Conservation (phyloP, 2,113 vertebrate species). For the Leptosomus discolor region DNA sequence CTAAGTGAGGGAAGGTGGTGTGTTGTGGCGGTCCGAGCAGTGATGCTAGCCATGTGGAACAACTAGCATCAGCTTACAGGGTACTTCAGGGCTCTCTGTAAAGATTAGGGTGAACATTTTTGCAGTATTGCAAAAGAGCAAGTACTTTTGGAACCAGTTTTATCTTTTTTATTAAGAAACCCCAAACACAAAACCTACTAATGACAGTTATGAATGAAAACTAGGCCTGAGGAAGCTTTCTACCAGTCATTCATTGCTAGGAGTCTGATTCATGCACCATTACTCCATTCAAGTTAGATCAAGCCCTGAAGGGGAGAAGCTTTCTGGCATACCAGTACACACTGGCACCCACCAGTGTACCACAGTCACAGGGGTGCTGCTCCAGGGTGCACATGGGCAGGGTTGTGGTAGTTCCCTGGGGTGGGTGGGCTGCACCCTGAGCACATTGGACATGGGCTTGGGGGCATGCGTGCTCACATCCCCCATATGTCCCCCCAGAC, state of each 20-base stretch:
- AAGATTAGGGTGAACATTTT: background rate
- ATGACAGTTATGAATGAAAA: background rate
- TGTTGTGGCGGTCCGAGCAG: background rate
- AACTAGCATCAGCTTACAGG: background rate
- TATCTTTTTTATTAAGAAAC: background rate
- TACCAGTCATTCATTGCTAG: conserved; percentile 47
- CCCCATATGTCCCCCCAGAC: fast-evolving
- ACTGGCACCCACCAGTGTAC: fast-evolving
- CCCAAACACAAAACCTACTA: background rate
- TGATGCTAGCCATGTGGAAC: background rate
- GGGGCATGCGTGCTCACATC: fast-evolving
- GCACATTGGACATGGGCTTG: fast-evolving
- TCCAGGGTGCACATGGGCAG: background rate
- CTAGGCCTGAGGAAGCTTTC: conserved; percentile 1
- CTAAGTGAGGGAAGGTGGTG: background rate
- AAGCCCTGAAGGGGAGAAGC: background rate
- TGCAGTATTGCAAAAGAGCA: background rate
- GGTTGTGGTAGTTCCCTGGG: background rate
- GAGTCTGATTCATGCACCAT: conserved; percentile 19
- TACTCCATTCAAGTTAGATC: background rate
- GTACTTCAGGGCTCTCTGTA: background rate
- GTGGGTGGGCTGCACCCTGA: background rate
- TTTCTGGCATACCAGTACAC: fast-evolving
- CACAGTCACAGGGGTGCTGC: fast-evolving
- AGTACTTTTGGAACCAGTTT: background rate